These are phyloP conservation scores for Sterna hirundo DNA, from an alignment of 2,113 vertebrate species.

Conservation along the genomic window DNA sequence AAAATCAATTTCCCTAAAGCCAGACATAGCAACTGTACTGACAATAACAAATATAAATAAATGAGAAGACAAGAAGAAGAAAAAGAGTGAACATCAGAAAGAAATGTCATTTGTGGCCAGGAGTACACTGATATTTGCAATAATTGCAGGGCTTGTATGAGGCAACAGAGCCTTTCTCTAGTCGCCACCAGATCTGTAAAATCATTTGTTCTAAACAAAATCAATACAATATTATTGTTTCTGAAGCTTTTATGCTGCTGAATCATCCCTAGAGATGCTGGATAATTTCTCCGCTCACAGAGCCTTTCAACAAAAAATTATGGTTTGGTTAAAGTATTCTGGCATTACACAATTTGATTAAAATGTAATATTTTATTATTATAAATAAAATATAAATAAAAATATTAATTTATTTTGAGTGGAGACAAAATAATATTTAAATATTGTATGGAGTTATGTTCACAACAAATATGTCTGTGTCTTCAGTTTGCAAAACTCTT, in stretches of 20 bases:
- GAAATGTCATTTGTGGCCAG: neutral
- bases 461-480: neutral
- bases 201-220: conserved; percentile 13
- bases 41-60: conserved; percentile 44
- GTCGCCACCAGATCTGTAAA: neutral
- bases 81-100: neutral
- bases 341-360: neutral
- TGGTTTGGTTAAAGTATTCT: neutral
- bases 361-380: neutral
- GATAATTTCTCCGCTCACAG: neutral
- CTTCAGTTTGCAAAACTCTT: neutral
- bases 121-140: neutral
- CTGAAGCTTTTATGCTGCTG: neutral
- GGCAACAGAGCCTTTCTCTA: neutral
- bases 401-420: neutral
- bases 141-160: neutral
- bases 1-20: conserved; percentile 28
- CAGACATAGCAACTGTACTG: neutral
- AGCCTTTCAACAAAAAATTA: neutral
- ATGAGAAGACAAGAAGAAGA: conserved; percentile 10
- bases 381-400: neutral
- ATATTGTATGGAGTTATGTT: neutral
- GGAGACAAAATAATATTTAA: neutral
- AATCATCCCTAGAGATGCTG: neutral
- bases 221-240: conserved; percentile 13